Percentiles rank a stretch among this genome's conserved stretches.
phyloP scores from a whole-genome alignment of 2,113 vertebrate genomes.

The Mus musculus region DNA sequence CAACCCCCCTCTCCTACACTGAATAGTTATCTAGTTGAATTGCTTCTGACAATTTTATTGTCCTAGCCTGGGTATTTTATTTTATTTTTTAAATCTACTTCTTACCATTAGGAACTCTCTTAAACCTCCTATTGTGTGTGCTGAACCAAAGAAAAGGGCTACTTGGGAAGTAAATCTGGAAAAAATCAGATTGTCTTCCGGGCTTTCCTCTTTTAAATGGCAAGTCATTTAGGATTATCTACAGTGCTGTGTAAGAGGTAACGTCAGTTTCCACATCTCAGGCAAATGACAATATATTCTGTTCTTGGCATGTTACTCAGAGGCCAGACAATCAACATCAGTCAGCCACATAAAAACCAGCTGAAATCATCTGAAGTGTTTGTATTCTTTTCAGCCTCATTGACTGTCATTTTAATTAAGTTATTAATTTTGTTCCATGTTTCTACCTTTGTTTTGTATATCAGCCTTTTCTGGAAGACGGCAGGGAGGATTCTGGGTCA shows the following conservation, averaged over 20 bases:
- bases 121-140: conserved; percentile 15
- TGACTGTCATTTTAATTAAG: conserved; percentile 44
- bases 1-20: not conserved
- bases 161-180: conserved; percentile 41
- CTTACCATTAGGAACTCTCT: conserved; percentile 22
- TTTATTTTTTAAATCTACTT: not conserved
- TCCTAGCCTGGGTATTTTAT: not conserved
- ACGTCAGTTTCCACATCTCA: conserved; percentile 24
- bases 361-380: conserved; percentile 35
- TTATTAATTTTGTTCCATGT: conserved; percentile 52
- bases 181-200: conserved; percentile 31
- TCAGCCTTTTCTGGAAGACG: not conserved
- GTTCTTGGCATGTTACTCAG: not conserved
- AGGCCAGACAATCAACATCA: conserved; percentile 27
- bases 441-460: conserved; percentile 21
- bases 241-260: conserved; percentile 4
- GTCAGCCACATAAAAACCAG: not conserved
- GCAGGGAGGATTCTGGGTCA: conserved; percentile 46
- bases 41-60: conserved; percentile 22
- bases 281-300: conserved; percentile 39
- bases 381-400: conserved; percentile 32
- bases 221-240: conserved; percentile 48
- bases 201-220: conserved; percentile 53
- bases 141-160: conserved; percentile 30
- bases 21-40: conserved; percentile 14